Base-by-base conservation (phyloP, 1,140 invertebrate species). In the Pseudomyrmex gracilis region DNA sequence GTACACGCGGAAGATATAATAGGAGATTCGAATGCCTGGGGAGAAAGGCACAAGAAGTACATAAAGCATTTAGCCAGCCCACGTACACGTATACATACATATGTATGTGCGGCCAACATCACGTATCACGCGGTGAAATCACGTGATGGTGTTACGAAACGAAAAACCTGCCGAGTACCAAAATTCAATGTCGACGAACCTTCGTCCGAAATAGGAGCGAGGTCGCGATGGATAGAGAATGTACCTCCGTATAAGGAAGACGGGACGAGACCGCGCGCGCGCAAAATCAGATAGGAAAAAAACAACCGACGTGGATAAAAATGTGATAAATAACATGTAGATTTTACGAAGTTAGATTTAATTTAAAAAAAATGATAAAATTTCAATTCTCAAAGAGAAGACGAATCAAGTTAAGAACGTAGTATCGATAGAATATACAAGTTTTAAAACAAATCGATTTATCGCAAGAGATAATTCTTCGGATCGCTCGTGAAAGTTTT, bases 121-220 rank as follows among this genome's bases (percentile, higher is more conserved):
- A 87, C 53, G n/a, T 73, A 57, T 20, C 61, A 68, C 24, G 51
- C 82, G 73, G 15, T 63, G 55, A 9, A 80, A 51, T 88, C 86
- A 78, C 77, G 73, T 88, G 83, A 70, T 24, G 45, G 34, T 43
- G 70, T 88, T 88, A 88, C 86, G 87, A 88, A 88, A 88, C 73
- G 76, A 67, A 82, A 82, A 88, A 85, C 83, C 77, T 71, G 71
- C 53, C 22, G 53, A 20, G 53, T 45, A 85, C 66, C 67, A 51
- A 88, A 88, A 88, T 87, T 84, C 70, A 84, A 43, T 80, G 22
- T 34, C 87, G 73, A 88, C 67, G 86, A 88, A 88, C 86, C 70
- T 66, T 83, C 13, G 55, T 57, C 1, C 20, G 15, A 51, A 57
- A 74, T n/a, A 60, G 51, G 53, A 85, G 68, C 77, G 78, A 80